Evolutionary conservation across 2,797 vertebrate species (phyloP), one percentile per base, ranked within the genome.

Genomic region (Argentina silus): DNA sequence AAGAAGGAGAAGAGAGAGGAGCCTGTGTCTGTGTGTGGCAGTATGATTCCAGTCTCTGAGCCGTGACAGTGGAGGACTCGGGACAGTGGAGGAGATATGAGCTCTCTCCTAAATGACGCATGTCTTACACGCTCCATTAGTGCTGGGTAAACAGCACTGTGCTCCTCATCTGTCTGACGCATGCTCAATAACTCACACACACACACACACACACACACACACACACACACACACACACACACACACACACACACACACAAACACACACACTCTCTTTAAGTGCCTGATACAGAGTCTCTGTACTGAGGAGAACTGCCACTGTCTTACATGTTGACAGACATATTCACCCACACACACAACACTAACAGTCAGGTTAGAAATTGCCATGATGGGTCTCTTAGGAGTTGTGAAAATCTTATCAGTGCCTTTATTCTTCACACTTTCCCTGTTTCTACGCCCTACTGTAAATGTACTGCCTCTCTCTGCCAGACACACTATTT

Each of bases 91-190:
- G 70, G 47, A 73, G 68, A 76, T 76, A 50, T 5, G 44, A 80
- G 71, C 76, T 78, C 67, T 65, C 73, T 69, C 43, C 50, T 81
- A 77, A 87, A 85, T 80, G 77, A 80, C 78, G 77, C 87, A 80
- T 82, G 74, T 50, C 74, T 56, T 53, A 70, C 74, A 85, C 50
- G 74, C 72, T 86, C 82, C 75, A 65, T 78, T 79, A 76, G 50
- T 19, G 43, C 74, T 66, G 27, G n/a, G 64, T 15, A 71, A 83
- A 71, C 69, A 79, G 43, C 12, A 15, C 19, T n/a, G 19, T 43
- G 27, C 42, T 50, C 72, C 53, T 27, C 11, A 15, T 27, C 42
- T 67, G 50, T 65, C 60, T 59, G 59, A 14, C 11, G 12, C 23
- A 6, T 61, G 36, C 23, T 36, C 27, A 1, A 1, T 36, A 36